Conservation (phyloP, 2,113 vertebrate species). For the Lophura nycthemera region DNA sequence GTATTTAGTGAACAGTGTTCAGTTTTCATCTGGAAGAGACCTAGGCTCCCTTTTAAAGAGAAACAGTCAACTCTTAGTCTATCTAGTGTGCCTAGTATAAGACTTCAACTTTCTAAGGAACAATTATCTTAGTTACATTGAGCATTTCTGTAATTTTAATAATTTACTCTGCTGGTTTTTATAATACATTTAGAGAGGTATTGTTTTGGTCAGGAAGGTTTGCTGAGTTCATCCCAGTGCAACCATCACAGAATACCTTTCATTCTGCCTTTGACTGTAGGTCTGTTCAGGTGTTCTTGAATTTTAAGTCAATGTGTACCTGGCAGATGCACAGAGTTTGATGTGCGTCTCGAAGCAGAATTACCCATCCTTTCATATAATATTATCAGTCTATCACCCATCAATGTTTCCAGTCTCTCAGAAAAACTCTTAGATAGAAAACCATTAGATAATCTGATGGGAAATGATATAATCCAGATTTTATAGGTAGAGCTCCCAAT, state of each 20-base stretch:
- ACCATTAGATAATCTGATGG: rapidly evolving
- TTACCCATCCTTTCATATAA: neutral
- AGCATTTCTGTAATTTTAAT: neutral
- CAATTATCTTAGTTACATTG: neutral
- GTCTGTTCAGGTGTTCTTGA: neutral
- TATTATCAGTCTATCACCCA: neutral
- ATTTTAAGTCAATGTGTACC: neutral
- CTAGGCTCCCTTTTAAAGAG: neutral
- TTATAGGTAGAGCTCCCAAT: neutral
- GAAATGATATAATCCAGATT: neutral
- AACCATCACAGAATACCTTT: rapidly evolving
- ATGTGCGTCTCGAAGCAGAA: neutral
- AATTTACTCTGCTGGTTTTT: neutral
- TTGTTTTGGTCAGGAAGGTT: neutral
- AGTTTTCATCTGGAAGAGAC: neutral
- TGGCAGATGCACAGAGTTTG: neutral
- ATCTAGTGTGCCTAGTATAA: rapidly evolving
- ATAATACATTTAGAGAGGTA: neutral
- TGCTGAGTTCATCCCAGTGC: rapidly evolving
- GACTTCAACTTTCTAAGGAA: neutral
- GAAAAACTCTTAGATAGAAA: neutral
- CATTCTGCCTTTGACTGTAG: neutral
- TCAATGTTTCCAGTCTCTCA: neutral
- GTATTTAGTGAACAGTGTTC: neutral
- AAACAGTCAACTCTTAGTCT: neutral